These are phyloP conservation scores for Philaethria dido DNA, from an alignment of 2,888 invertebrate species.

Conservation along the genomic window DNA sequence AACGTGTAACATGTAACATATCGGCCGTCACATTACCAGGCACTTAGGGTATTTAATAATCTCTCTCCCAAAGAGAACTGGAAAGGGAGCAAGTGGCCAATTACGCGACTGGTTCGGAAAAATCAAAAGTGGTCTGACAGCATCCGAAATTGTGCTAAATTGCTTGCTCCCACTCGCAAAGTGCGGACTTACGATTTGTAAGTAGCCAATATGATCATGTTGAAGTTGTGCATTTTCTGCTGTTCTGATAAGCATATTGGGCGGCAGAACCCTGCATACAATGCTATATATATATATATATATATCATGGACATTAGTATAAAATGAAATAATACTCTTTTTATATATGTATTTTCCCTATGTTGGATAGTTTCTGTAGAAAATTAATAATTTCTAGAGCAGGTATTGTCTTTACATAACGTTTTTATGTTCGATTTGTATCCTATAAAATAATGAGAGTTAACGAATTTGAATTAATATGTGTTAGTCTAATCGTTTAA, in stretches of 20 bases:
- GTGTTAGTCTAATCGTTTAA: no score
- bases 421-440: no score
- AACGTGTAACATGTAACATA: not conserved
- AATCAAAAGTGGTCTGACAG: slow-evolving; percentile 44
- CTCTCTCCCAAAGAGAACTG: slow-evolving; percentile 3
- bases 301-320: no score
- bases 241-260: not conserved
- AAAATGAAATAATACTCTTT: no score
- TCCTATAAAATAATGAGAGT: no score
- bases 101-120: slow-evolving; percentile 42
- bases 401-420: no score
- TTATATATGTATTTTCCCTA: no score
- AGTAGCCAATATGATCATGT: slow-evolving; percentile 1
- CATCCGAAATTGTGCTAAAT: slow-evolving; percentile 37
- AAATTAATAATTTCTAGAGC: no score
- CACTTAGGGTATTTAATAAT: slow-evolving; percentile 14
- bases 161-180: slow-evolving; percentile 26
- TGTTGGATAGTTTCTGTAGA: no score
- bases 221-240: not conserved
- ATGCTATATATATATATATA: no score
- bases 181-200: slow-evolving; percentile 1
- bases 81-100: slow-evolving; percentile 32
- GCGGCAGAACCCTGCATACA: not conserved
- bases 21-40: slow-evolving; percentile 6
- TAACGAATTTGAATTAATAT: no score